A percentile compares a stretch with the other conserved stretches of the same genome.
These are phyloP conservation scores for Syngnathus floridae DNA, from an alignment of 2,113 vertebrate species.

Conservation along the genomic window DNA sequence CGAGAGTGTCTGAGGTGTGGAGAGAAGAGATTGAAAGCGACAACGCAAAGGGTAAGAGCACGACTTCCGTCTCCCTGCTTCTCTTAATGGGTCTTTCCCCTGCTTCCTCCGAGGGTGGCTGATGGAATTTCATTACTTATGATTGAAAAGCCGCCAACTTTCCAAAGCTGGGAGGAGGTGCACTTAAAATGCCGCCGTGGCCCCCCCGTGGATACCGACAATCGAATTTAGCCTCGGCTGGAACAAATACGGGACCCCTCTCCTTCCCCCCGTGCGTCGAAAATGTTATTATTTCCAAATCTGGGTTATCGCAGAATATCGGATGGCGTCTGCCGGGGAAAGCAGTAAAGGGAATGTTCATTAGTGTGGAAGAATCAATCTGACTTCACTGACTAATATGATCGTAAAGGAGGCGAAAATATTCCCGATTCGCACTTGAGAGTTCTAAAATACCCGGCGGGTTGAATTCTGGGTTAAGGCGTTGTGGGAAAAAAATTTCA, in stretches of 20 bases:
- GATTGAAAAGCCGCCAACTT: conserved; percentile 58
- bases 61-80: conserved; percentile 28
- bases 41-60: conserved; percentile 55
- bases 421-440: conserved; percentile 31
- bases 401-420: conserved; percentile 27
- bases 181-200: conserved; percentile 51
- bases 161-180: conserved; percentile 57
- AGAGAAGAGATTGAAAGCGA: conserved; percentile 27
- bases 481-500: background rate
- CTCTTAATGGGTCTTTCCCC: conserved; percentile 39
- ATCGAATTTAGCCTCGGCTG: conserved; percentile 60
- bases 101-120: conserved; percentile 30
- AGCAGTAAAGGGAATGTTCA: conserved; percentile 42
- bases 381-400: conserved; percentile 51
- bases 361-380: conserved; percentile 48
- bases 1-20: background rate
- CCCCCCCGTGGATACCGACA: conserved; percentile 46
- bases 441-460: background rate
- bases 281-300: conserved; percentile 60
- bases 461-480: background rate
- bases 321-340: conserved; percentile 49
- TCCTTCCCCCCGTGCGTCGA: conserved; percentile 22
- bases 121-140: conserved; percentile 62
- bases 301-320: conserved; percentile 62
- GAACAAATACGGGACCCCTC: conserved; percentile 56